A percentile compares a stretch with the other conserved stretches of the same genome.
phyloP scores from a whole-genome alignment of 2,888 invertebrate species.

The Sipha maydis region DNA sequence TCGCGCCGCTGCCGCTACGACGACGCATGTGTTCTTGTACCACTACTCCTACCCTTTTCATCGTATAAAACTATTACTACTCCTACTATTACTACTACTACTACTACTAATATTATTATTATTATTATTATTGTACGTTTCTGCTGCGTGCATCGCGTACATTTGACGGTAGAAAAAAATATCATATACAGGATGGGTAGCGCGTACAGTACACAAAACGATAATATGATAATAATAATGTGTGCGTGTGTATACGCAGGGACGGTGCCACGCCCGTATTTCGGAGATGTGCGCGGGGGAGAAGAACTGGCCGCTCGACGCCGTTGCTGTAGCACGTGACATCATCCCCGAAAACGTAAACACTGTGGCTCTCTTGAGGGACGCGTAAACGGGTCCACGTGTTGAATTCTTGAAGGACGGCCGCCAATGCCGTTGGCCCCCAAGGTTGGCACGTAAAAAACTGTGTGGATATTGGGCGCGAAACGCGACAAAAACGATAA shows the following conservation, averaged over 20 bases:
- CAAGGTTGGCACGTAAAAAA: too few species aligned
- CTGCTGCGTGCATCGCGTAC: background rate
- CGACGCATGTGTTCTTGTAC: background rate
- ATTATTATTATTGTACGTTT: too few species aligned
- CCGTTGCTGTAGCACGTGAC: background rate
- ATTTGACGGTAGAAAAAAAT: too few species aligned
- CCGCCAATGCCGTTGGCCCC: too few species aligned
- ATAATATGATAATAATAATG: background rate
- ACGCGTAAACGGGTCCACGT: slow-evolving; percentile 51
- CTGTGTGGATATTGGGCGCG: too few species aligned
- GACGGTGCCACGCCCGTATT: background rate
- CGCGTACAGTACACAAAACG: background rate
- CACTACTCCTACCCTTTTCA: background rate
- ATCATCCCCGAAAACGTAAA: slow-evolving; percentile 11
- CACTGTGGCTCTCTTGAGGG: slow-evolving; percentile 28
- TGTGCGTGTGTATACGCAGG: background rate
- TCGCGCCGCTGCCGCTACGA: background rate
- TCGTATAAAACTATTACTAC: background rate
- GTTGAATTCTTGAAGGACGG: slow-evolving; percentile 35
- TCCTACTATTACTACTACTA: too few species aligned
- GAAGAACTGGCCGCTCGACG: background rate
- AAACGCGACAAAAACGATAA: too few species aligned
- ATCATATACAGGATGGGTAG: too few species aligned
- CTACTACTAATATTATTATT: too few species aligned
- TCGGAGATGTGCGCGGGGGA: background rate